These are phyloP conservation scores for Littorina saxatilis DNA, from an alignment of 1,140 invertebrate species.

Conservation along the genomic window DNA sequence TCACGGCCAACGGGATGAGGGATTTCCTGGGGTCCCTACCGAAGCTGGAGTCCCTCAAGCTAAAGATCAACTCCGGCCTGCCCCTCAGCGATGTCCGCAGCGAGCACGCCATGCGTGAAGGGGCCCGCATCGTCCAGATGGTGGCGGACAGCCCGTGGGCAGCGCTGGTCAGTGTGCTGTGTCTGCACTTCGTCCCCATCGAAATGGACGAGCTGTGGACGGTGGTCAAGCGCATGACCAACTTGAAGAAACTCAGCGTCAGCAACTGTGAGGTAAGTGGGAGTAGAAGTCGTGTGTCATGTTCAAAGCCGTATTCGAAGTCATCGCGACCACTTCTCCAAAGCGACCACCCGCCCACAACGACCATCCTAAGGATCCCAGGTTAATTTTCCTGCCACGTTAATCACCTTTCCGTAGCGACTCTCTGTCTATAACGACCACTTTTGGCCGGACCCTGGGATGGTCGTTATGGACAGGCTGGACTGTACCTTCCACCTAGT, in stretches of 20 bases:
- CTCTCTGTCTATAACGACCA: too few species aligned
- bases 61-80: constrained; percentile 69
- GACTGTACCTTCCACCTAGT: too few species aligned
- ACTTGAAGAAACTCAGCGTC: constrained; percentile 65
- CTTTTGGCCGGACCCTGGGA: too few species aligned
- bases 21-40: constrained; percentile 50
- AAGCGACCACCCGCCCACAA: too few species aligned
- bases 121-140: constrained; percentile 51
- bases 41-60: constrained; percentile 58
- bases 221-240: constrained; percentile 56
- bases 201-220: constrained; percentile 70
- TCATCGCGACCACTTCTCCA: too few species aligned
- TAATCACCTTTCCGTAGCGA: too few species aligned
- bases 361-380: too few species aligned
- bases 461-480: too few species aligned
- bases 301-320: too few species aligned
- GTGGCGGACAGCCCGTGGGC: constrained; percentile 41
- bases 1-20: constrained; percentile 56
- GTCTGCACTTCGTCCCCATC: constrained; percentile 68
- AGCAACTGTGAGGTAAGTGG: constrained; percentile 69
- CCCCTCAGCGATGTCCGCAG: constrained; percentile 61
- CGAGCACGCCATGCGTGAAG: constrained; percentile 62
- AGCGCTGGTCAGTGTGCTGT: constrained; percentile 58
- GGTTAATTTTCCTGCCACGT: background rate
- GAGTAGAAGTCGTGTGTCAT: background rate